These are phyloP conservation scores for Anagyrus pseudococci DNA, from an alignment of 2,888 invertebrate species.

Conservation along the genomic window DNA sequence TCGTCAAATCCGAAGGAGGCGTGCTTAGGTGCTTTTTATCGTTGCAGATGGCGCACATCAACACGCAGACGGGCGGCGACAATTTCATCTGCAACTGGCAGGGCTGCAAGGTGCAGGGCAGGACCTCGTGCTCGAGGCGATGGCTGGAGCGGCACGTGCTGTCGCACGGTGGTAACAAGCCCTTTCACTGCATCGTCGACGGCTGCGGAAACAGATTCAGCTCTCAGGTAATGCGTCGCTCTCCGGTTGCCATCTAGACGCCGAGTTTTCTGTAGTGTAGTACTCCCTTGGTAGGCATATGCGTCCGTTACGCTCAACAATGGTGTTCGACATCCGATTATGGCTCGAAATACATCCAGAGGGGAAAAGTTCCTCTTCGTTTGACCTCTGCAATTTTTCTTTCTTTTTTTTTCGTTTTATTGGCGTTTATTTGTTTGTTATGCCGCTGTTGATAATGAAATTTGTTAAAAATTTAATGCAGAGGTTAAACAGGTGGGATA, in stretches of 20 bases:
- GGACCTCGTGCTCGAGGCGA: slow-evolving; percentile 87
- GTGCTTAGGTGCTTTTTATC: background rate
- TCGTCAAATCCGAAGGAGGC: background rate
- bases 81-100: slow-evolving; percentile 92
- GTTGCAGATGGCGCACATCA: slow-evolving; percentile 79
- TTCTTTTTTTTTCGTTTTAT: too few species aligned
- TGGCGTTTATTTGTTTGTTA: too few species aligned
- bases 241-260: too few species aligned
- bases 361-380: slow-evolving; percentile 29
- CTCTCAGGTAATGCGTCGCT: slow-evolving; percentile 71
- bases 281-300: too few species aligned
- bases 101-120: slow-evolving; percentile 93
- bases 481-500: slow-evolving; percentile 2
- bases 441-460: too few species aligned
- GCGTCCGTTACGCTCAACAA: too few species aligned
- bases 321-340: slow-evolving; percentile 17
- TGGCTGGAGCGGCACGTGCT: slow-evolving; percentile 94
- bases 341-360: slow-evolving; percentile 26
- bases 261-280: too few species aligned
- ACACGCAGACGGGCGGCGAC: slow-evolving; percentile 81
- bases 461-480: too few species aligned
- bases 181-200: slow-evolving; percentile 94
- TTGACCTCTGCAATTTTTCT: slow-evolving; percentile 1
- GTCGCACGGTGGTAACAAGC: slow-evolving; percentile 89
- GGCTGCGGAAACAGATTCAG: slow-evolving; percentile 89